Evolutionary conservation across 2,888 invertebrate genomes (phyloP).

Genomic region (Tridacna gigas): DNA sequence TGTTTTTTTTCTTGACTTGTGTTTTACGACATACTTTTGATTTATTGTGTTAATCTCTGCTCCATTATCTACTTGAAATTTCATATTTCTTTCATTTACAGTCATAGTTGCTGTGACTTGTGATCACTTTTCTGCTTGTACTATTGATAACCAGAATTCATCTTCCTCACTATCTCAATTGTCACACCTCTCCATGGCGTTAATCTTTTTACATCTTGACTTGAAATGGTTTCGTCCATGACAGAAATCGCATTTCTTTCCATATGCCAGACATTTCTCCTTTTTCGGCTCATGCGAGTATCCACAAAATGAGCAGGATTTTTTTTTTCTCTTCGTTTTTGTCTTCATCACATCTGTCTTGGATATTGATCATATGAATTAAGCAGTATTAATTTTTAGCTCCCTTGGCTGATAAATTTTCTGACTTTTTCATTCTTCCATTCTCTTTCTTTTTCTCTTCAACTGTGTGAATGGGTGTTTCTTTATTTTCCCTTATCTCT

Average conservation of each 20-base stretch:
- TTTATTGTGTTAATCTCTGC: neutral
- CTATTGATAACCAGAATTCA: neutral
- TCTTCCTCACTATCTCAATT: neutral
- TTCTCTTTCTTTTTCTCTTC: neutral
- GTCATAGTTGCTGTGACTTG: neutral
- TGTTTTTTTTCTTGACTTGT: neutral
- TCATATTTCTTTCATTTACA: no score
- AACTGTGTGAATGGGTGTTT: neutral
- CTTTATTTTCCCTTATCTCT: conserved; percentile 28
- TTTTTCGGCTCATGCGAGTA: neutral
- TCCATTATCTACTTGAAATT: no score
- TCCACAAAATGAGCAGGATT: neutral
- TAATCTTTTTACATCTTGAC: neutral
- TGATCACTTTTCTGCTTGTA: neutral
- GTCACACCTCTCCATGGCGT: neutral
- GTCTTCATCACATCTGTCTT: neutral
- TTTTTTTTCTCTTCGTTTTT: neutral
- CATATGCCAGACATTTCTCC: neutral
- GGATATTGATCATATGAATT: no score
- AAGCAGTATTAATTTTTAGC: no score
- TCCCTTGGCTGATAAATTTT: no score
- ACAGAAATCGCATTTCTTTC: neutral
- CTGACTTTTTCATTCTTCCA: no score
- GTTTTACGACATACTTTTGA: neutral
- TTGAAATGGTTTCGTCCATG: neutral